A percentile compares a stretch with the other conserved stretches of the same genome.
phyloP scores from a whole-genome alignment of 1,140 invertebrate genomes.

The Drosophila subpulchrella region DNA sequence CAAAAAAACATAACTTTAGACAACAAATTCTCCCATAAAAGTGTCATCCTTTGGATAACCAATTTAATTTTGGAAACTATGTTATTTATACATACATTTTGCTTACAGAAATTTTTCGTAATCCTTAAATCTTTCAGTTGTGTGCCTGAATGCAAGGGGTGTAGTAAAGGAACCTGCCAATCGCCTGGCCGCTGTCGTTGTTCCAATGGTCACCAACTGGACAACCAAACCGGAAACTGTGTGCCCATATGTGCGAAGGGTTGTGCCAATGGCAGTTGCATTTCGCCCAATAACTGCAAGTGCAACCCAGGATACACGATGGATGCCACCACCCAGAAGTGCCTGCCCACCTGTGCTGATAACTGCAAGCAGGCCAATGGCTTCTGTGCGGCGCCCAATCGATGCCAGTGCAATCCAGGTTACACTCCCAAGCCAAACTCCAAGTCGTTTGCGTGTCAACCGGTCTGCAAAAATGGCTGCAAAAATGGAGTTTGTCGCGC shows the following conservation, averaged over 20 bases:
- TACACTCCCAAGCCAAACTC: slow-evolving; percentile 11
- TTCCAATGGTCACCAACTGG: background rate
- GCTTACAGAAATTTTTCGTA: background rate
- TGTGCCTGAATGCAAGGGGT: slow-evolving; percentile 50
- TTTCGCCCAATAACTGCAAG: slow-evolving; percentile 24
- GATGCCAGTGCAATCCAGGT: slow-evolving; percentile 34
- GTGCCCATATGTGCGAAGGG: slow-evolving; percentile 42
- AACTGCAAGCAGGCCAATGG: slow-evolving; percentile 23
- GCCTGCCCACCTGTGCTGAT: slow-evolving; percentile 30
- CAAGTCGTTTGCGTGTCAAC: slow-evolving; percentile 30
- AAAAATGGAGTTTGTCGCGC: slow-evolving; percentile 58
- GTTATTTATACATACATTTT: too few relatives aligned
- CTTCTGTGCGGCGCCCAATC: slow-evolving; percentile 29
- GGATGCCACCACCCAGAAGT: slow-evolving; percentile 33
- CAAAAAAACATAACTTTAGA: too few relatives aligned
- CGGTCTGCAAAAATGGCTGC: slow-evolving; percentile 46
- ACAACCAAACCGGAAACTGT: slow-evolving; percentile 38
- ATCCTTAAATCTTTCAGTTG: slow-evolving; percentile 28
- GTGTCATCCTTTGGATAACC: too few relatives aligned
- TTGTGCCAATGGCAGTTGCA: slow-evolving; percentile 48
- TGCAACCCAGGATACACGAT: slow-evolving; percentile 49
- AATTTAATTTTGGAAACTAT: too few relatives aligned
- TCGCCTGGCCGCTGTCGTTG: slow-evolving; percentile 34
- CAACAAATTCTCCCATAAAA: too few relatives aligned
- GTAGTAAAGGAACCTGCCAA: slow-evolving; percentile 32